phyloP scores from a whole-genome alignment of 2,113 vertebrate genomes.

The Malurus alboscapulatus region DNA sequence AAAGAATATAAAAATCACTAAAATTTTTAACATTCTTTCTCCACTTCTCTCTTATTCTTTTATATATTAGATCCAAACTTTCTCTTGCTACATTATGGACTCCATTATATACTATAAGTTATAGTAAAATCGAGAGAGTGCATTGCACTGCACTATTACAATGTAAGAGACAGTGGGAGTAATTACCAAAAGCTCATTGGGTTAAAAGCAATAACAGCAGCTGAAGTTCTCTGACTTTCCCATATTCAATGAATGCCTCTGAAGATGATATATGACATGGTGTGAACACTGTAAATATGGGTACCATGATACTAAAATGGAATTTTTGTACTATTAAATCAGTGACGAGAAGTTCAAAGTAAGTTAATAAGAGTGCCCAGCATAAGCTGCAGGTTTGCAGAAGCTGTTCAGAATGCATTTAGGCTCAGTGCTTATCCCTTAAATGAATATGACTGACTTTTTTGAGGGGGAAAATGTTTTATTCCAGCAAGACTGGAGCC shows the following conservation, averaged over 20 bases:
- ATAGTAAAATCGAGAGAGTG: not conserved
- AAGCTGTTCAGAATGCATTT: not conserved
- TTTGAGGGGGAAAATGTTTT: not conserved
- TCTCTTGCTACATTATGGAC: not conserved
- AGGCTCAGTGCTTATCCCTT: not conserved
- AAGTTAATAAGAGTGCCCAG: not conserved
- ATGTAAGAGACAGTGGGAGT: not conserved
- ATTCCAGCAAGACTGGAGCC: not conserved
- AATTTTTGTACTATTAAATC: not conserved
- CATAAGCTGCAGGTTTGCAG: not conserved
- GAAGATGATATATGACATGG: not conserved
- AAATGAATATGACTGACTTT: not conserved
- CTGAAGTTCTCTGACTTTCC: not conserved
- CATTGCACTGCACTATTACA: not conserved
- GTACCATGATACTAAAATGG: not conserved
- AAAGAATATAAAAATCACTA: not conserved
- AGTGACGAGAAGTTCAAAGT: not conserved
- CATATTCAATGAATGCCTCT: not conserved
- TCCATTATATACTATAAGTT: not conserved
- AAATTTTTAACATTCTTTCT: not conserved
- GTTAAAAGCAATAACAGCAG: conserved; percentile 1
- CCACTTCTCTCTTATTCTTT: not conserved
- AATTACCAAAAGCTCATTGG: not conserved
- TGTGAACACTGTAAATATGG: not conserved
- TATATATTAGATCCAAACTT: not conserved